phyloP scores from a whole-genome alignment of 1,140 invertebrate genomes.

The Brachystomella parvula region DNA sequence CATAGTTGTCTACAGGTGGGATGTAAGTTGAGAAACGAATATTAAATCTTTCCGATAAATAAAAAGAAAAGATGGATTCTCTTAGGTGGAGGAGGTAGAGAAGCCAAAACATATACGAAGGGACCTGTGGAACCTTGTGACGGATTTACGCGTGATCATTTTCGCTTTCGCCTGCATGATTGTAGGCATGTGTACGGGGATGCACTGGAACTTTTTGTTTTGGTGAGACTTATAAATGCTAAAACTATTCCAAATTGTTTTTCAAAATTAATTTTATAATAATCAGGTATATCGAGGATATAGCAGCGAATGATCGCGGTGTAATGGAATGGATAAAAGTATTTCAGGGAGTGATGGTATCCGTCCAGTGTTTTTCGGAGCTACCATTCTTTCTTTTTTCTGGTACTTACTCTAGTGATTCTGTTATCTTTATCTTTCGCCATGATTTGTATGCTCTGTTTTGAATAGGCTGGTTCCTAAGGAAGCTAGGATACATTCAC shows the following conservation, averaged over 20 bases:
- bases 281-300: slow-evolving; percentile 58
- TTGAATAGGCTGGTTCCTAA: slow-evolving; percentile 58
- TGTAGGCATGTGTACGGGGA: slow-evolving; percentile 71
- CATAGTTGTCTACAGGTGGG: slow-evolving; percentile 53
- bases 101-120: slow-evolving; percentile 36
- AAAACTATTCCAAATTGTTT: neutral
- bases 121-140: slow-evolving; percentile 56
- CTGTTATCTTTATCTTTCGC: neutral
- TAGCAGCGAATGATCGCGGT: slow-evolving; percentile 48
- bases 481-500: slow-evolving; percentile 70
- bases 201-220: slow-evolving; percentile 83
- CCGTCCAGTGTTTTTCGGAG: slow-evolving; percentile 75
- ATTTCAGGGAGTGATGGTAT: slow-evolving; percentile 66
- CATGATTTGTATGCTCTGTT: neutral
- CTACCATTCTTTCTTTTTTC: slow-evolving; percentile 81
- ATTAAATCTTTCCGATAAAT: neutral
- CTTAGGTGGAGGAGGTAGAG: slow-evolving; percentile 36
- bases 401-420: slow-evolving; percentile 42
- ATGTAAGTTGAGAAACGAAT: slow-evolving; percentile 40
- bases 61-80: slow-evolving; percentile 3
- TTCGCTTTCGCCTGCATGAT: slow-evolving; percentile 70
- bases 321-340: slow-evolving; percentile 59
- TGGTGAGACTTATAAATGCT: slow-evolving; percentile 47
- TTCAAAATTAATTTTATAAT: slow-evolving; percentile 3
- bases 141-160: slow-evolving; percentile 54